phyloP scores from a whole-genome alignment of 2,797 vertebrate genomes.

The Rallus crepitans region DNA sequence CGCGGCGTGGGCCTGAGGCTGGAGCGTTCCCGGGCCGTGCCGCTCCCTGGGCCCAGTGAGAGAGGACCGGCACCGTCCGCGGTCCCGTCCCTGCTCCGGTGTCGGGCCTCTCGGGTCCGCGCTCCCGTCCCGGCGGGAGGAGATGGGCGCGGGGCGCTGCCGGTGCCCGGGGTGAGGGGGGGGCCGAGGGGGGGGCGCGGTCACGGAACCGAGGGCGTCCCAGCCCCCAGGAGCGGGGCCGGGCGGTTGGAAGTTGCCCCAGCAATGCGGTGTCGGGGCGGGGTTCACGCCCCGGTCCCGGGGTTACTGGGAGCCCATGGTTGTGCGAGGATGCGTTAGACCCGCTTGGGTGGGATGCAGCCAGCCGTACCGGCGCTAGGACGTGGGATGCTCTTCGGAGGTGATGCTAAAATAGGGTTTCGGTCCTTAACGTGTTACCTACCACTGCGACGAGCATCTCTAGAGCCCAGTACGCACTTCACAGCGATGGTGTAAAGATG shows the following conservation, averaged over 20 bases:
- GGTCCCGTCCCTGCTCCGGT: too few species aligned
- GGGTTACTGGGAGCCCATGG: too few species aligned
- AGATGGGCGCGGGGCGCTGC: too few species aligned
- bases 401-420: rapidly evolving
- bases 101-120: background rate
- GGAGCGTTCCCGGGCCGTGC: background rate
- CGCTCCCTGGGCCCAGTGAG: too few species aligned
- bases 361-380: background rate
- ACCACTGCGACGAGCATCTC: rapidly evolving
- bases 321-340: too few species aligned
- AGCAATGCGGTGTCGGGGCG: background rate
- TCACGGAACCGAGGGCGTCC: background rate
- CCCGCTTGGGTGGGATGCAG: background rate
- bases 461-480: background rate
- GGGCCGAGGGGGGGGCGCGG: background rate
- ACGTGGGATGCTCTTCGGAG: rapidly evolving
- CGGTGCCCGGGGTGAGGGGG: too few species aligned
- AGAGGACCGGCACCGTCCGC: background rate
- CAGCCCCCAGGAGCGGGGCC: too few species aligned
- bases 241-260: background rate
- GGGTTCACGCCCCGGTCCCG: too few species aligned
- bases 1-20: background rate
- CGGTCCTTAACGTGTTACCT: rapidly evolving
- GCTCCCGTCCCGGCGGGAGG: background rate
- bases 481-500: rapidly evolving